A percentile compares a stretch with the other conserved stretches of the same genome.
These are phyloP conservation scores for Semotilus atromaculatus DNA, from an alignment of 2,797 vertebrate genomes.

Conservation along the genomic window DNA sequence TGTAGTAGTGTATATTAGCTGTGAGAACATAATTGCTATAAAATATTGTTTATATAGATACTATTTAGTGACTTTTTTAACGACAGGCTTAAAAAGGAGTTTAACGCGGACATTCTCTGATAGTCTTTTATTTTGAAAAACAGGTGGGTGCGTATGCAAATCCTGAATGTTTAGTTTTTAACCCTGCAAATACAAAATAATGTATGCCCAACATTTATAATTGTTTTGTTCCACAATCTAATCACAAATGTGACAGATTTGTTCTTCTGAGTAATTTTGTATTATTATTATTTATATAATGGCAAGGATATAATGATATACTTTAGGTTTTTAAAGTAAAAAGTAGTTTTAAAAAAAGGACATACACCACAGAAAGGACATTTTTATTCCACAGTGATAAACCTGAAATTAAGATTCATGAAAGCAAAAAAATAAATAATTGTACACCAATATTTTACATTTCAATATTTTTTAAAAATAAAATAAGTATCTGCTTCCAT, in stretches of 20 bases:
- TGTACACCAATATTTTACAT: not conserved
- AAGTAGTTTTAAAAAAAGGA: not conserved
- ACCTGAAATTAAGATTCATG: not conserved
- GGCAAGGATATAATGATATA: not conserved
- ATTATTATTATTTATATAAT: too few relatives aligned
- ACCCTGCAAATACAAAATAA: not conserved
- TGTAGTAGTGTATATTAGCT: too few relatives aligned
- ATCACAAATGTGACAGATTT: not conserved
- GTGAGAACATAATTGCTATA: not conserved
- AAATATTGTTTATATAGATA: not conserved
- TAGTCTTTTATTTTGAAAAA: slow-evolving; percentile 34
- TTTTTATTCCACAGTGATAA: not conserved
- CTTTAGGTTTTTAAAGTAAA: not conserved
- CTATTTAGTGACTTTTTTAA: not conserved
- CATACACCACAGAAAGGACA: not conserved
- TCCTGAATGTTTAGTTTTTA: not conserved
- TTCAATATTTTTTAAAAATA: not conserved
- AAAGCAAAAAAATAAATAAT: not conserved
- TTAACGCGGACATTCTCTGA: not conserved
- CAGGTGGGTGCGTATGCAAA: not conserved
- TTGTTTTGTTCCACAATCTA: not conserved
- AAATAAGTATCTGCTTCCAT: not conserved
- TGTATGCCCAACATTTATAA: not conserved
- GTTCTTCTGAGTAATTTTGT: too few relatives aligned
- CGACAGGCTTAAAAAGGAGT: not conserved